A percentile compares a stretch with the other conserved stretches of the same genome.
Evolutionary conservation across 2,888 invertebrate genomes (phyloP).

Genomic region (Tipula vernalis): DNA sequence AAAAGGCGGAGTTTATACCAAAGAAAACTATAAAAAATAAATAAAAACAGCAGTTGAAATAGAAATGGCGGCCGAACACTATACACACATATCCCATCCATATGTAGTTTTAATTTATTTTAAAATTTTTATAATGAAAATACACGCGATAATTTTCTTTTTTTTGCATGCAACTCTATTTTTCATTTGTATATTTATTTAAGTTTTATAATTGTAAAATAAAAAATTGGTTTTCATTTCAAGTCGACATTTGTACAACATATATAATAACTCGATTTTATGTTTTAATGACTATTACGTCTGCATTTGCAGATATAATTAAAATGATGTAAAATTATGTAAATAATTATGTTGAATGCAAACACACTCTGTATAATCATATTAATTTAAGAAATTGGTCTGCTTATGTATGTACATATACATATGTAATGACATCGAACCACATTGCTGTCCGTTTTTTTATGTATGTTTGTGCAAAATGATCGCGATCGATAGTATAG

Average conservation of each 20-base stretch:
- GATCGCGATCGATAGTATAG: not conserved
- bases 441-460: not conserved
- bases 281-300: not conserved
- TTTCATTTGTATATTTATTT: not conserved
- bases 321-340: not conserved
- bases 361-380: not conserved
- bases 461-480: not conserved
- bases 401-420: not conserved
- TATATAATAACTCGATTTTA: not conserved
- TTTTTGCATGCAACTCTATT: not conserved
- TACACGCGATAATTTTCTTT: not conserved
- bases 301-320: constrained; percentile 4
- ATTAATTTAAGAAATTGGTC: not conserved
- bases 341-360: not conserved
- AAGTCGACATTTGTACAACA: not conserved
- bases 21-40: not conserved
- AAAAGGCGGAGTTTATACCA: constrained; percentile 6
- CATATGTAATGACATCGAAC: not conserved
- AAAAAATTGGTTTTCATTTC: not conserved
- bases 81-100: not conserved
- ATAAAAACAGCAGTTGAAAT: not conserved
- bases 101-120: not conserved
- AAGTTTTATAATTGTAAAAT: not conserved
- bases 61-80: not conserved
- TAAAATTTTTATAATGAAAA: not conserved